Evolutionary conservation across 2,797 vertebrate species (phyloP).

Genomic region (Graptemys geographica): DNA sequence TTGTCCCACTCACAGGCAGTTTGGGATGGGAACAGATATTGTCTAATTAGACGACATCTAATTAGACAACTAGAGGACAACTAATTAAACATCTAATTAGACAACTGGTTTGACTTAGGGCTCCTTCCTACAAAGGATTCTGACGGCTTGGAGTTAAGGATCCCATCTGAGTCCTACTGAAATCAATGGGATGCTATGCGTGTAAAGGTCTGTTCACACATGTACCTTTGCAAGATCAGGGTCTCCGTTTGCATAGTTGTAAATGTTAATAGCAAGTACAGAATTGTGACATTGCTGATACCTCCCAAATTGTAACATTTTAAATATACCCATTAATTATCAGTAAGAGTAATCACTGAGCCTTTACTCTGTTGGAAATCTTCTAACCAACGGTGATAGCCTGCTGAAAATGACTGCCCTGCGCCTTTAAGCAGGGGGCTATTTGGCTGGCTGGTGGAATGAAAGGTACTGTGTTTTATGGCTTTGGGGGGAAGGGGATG

Average conservation of each 20-base stretch:
- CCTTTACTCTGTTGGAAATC: slow-evolving; percentile 15
- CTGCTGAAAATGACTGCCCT: neutral
- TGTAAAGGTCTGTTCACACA: neutral
- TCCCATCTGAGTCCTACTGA: neutral
- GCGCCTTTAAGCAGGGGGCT: no score
- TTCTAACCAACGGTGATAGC: slow-evolving; percentile 38
- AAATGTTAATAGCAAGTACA: slow-evolving; percentile 15
- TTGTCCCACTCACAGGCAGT: neutral
- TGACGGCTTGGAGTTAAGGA: neutral
- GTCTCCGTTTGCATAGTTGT: slow-evolving; percentile 5
- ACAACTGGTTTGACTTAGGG: fast-evolving
- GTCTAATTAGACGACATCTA: neutral
- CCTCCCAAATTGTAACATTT: slow-evolving; percentile 23
- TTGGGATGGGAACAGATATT: neutral
- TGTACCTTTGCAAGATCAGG: neutral
- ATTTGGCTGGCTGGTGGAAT: no score
- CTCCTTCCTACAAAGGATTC: neutral
- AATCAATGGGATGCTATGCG: neutral
- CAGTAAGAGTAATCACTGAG: slow-evolving; percentile 17
- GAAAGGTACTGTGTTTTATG: no score
- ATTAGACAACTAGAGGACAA: neutral
- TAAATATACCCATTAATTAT: slow-evolving; percentile 5
- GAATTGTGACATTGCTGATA: neutral
- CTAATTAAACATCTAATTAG: neutral
- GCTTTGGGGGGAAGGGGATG: no score